A percentile compares a stretch with the other conserved stretches of the same genome.
Evolutionary conservation across 2,113 vertebrate genomes (phyloP).

Genomic region (Hassar affinis): DNA sequence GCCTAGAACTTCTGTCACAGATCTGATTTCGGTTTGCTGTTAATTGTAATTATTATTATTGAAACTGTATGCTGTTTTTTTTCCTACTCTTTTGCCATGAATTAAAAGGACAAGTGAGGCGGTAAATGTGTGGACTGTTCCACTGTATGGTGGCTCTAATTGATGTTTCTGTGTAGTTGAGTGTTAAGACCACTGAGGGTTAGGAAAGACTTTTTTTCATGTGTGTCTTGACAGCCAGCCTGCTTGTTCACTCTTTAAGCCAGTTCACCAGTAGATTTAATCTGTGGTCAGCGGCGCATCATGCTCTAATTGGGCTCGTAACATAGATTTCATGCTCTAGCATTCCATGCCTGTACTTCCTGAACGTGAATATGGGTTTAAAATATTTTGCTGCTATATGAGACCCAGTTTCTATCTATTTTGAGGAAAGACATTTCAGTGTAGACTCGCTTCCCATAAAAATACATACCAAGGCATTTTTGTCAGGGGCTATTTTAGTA

Average conservation of each 20-base stretch:
- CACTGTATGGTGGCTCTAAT: constrained; percentile 8
- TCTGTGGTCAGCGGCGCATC: neutral
- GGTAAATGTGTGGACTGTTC: constrained; percentile 3
- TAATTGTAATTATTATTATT: too few species aligned
- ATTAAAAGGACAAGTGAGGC: constrained; percentile 10
- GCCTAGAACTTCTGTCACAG: neutral
- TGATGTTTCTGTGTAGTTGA: constrained; percentile 2
- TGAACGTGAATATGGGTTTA: neutral
- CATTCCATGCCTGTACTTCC: neutral
- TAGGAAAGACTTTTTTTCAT: neutral
- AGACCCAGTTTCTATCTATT: neutral
- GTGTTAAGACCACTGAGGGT: neutral
- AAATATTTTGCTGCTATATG: neutral
- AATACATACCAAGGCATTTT: neutral
- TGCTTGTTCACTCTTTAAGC: neutral
- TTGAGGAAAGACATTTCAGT: neutral
- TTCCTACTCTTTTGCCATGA: neutral
- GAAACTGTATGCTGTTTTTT: too few species aligned
- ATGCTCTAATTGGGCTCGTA: neutral
- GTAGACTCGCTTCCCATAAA: neutral
- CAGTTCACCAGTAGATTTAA: neutral
- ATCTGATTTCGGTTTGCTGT: neutral
- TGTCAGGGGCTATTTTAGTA: constrained; percentile 4
- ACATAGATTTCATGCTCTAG: neutral
- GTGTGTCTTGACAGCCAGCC: neutral